These are phyloP conservation scores for Trigoniulus corallinus DNA, from an alignment of 1,140 invertebrate genomes.

Conservation along the genomic window DNA sequence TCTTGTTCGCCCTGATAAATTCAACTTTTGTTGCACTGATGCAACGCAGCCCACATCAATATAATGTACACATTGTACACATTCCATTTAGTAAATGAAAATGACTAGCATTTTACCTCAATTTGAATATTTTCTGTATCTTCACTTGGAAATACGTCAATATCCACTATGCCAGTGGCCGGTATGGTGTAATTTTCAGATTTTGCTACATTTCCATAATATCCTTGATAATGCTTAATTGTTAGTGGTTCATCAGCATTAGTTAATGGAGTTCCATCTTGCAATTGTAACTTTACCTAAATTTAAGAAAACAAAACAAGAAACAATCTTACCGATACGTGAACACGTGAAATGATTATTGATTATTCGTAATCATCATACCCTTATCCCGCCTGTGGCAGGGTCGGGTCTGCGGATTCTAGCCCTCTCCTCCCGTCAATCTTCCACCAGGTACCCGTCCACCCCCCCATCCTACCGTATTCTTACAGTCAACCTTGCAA, in stretches of 20 bases:
- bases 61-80: neutral
- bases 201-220: too few relatives aligned
- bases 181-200: constrained; percentile 37
- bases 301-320: constrained; percentile 36
- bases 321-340: neutral
- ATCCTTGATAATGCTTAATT: constrained; percentile 35
- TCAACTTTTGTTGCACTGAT: too few relatives aligned
- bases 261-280: constrained; percentile 52
- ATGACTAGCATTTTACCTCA: neutral
- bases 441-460: too few relatives aligned
- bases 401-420: too few relatives aligned
- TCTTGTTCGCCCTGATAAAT: too few relatives aligned
- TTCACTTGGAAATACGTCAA: constrained; percentile 46
- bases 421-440: too few relatives aligned
- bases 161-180: constrained; percentile 45
- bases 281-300: constrained; percentile 33
- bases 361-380: too few relatives aligned
- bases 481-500: too few relatives aligned
- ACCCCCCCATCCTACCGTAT: too few relatives aligned
- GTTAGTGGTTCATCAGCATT: constrained; percentile 40
- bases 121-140: constrained; percentile 7
- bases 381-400: too few relatives aligned
- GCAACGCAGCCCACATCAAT: too few relatives aligned
- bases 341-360: neutral
- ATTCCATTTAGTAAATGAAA: neutral